Evolutionary conservation across 1,140 invertebrate genomes (phyloP).

Genomic region (Cephus cinctus): DNA sequence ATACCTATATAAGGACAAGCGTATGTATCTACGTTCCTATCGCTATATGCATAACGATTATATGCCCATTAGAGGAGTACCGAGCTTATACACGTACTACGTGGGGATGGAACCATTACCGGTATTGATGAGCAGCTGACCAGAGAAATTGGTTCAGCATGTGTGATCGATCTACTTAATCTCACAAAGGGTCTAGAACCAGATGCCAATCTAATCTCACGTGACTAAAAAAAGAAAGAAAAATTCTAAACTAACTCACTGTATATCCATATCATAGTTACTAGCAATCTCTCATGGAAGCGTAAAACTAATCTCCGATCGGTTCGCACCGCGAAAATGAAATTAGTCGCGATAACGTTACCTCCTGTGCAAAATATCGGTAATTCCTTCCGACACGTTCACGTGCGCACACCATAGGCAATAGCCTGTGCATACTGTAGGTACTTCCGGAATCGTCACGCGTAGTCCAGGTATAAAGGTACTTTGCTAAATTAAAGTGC

Average conservation of each 20-base stretch:
- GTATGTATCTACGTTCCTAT: slow-evolving; percentile 15
- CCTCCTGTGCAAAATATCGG: slow-evolving; percentile 3
- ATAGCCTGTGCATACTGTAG: no score
- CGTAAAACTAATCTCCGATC: slow-evolving; percentile 48
- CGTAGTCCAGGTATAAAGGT: slow-evolving; percentile 19
- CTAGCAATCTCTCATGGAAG: no score
- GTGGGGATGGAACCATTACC: slow-evolving; percentile 31
- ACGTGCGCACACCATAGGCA: no score
- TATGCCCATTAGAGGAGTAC: slow-evolving; percentile 54
- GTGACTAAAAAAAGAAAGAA: no score
- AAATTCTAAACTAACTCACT: no score
- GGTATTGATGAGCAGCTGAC: slow-evolving; percentile 51
- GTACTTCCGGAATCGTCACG: no score
- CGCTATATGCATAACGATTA: slow-evolving; percentile 53
- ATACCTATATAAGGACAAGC: slow-evolving; percentile 14
- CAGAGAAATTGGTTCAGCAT: slow-evolving; percentile 46
- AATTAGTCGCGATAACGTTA: neutral
- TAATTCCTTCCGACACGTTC: neutral
- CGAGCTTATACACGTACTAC: slow-evolving; percentile 27
- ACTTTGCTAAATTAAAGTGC: slow-evolving; percentile 41
- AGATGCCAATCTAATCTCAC: no score
- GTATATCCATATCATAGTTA: no score
- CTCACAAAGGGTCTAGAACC: no score
- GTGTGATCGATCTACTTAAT: slow-evolving; percentile 49
- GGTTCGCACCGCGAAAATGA: slow-evolving; percentile 20